Evolutionary conservation across 2,113 vertebrate species (phyloP).

Genomic region (Axis porcinus): DNA sequence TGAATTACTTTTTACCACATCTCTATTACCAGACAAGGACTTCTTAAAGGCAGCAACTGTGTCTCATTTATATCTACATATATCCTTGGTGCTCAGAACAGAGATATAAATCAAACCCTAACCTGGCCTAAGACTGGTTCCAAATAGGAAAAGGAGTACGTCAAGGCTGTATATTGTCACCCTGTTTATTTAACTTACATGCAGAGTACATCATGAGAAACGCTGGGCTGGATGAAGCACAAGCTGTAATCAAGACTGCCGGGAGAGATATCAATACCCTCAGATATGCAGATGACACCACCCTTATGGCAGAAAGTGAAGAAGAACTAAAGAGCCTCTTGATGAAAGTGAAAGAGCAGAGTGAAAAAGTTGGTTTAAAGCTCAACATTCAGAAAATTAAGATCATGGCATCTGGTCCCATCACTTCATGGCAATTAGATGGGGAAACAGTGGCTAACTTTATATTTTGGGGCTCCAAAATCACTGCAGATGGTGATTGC

Average conservation of each 20-base stretch:
- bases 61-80: background rate
- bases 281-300: background rate
- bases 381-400: background rate
- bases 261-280: background rate
- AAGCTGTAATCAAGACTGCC: background rate
- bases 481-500: background rate
- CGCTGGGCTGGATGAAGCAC: background rate
- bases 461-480: background rate
- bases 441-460: background rate
- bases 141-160: background rate
- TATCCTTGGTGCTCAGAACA: background rate
- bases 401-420: background rate
- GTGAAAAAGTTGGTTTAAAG: background rate
- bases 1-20: background rate
- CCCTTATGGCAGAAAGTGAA: background rate
- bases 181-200: background rate
- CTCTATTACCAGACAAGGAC: conserved; percentile 6
- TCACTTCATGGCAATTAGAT: background rate
- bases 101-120: background rate
- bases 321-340: background rate
- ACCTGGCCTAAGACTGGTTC: background rate
- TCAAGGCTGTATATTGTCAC: background rate
- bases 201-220: background rate
- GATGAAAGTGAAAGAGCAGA: background rate
- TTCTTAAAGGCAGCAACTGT: conserved; percentile 20